phyloP scores from a whole-genome alignment of 2,888 invertebrate genomes.

The Mactromeris polynyma region DNA sequence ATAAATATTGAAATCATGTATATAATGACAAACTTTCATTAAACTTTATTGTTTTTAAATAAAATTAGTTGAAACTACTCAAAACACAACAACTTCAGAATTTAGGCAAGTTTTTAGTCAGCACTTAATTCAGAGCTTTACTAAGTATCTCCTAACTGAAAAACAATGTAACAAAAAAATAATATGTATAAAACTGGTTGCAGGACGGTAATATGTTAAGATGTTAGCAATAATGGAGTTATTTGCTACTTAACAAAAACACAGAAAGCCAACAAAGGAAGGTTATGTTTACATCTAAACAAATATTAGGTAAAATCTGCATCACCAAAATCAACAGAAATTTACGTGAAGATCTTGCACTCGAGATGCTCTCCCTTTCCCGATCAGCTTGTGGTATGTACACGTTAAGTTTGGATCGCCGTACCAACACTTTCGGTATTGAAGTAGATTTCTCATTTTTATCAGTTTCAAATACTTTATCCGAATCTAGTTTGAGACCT shows the following conservation, averaged over 20 bases:
- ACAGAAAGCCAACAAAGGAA: not conserved
- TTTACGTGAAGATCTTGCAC: constrained; percentile 67
- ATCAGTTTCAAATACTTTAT: constrained; percentile 63
- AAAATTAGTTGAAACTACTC: too few relatives aligned
- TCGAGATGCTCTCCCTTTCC: constrained; percentile 55
- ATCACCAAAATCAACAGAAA: constrained; percentile 3
- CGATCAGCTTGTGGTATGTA: constrained; percentile 68
- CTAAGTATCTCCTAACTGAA: too few relatives aligned
- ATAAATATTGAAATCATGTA: not conserved
- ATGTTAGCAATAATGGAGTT: not conserved
- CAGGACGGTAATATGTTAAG: too few relatives aligned
- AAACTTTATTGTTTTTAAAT: too few relatives aligned
- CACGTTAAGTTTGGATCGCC: constrained; percentile 60
- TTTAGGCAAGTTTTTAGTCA: too few relatives aligned
- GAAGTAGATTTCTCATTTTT: constrained; percentile 49
- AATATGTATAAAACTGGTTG: too few relatives aligned
- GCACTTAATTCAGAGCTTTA: too few relatives aligned
- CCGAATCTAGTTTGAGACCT: constrained; percentile 58
- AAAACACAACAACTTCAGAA: too few relatives aligned
- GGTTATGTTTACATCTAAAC: not conserved
- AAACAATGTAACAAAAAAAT: too few relatives aligned
- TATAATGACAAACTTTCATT: too few relatives aligned
- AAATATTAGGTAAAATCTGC: not conserved
- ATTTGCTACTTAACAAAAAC: not conserved
- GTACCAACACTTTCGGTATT: constrained; percentile 52